Conservation (phyloP, 1,140 invertebrate genomes). For the Stegodyphus dumicola region DNA sequence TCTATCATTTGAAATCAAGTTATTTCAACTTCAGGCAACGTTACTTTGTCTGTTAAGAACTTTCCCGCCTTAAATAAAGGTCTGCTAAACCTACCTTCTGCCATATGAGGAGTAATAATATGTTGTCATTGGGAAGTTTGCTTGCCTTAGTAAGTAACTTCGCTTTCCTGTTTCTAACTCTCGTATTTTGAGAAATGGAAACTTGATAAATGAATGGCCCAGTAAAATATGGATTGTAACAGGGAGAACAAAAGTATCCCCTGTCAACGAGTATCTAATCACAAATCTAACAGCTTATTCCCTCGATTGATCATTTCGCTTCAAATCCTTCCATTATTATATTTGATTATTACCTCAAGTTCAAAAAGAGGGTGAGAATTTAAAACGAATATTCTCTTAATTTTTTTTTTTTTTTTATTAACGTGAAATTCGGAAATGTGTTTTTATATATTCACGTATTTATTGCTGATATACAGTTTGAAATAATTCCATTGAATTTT, state of each 20-base stretch:
- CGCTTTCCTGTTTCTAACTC: not conserved
- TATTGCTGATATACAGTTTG: no score
- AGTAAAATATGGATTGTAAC: conserved; percentile 32
- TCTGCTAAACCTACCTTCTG: no score
- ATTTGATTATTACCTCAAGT: not conserved
- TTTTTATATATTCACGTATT: no score
- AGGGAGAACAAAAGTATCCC: conserved; percentile 41
- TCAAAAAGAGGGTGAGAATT: not conserved
- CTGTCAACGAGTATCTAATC: conserved; percentile 51
- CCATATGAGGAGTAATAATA: conserved; percentile 28
- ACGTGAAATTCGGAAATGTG: no score
- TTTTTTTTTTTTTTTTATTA: no score
- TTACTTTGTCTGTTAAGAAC: conserved; percentile 1
- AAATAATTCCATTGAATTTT: no score
- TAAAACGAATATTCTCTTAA: not conserved
- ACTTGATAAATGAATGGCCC: conserved; percentile 45
- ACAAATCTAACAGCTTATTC: conserved; percentile 43
- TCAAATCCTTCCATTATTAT: not conserved
- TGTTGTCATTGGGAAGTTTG: conserved; percentile 34
- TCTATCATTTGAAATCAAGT: not conserved
- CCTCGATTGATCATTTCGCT: conserved; percentile 42
- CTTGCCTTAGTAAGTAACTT: conserved; percentile 8
- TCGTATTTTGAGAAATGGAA: conserved; percentile 24
- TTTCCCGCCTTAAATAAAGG: no score
- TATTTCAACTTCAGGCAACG: not conserved